Evolutionary conservation across 2,888 invertebrate species (phyloP).

Genomic region (Cryptus armator): DNA sequence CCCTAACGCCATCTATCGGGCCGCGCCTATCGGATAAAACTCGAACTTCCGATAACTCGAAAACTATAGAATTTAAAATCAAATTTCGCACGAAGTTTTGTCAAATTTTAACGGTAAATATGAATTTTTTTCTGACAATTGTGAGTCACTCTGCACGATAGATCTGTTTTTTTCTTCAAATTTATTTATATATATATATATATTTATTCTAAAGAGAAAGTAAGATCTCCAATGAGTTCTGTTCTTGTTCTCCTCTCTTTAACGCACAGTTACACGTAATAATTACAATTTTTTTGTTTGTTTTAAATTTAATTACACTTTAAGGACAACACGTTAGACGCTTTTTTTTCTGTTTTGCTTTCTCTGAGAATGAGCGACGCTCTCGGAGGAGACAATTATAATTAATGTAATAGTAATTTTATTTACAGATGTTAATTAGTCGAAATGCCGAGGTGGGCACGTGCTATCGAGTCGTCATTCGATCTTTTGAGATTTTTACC

Average conservation of each 20-base stretch:
- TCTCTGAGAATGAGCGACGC: constrained; percentile 17
- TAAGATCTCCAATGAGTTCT: constrained; percentile 46
- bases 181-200: constrained; percentile 35
- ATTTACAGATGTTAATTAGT: constrained; percentile 63
- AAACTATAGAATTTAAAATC: background rate
- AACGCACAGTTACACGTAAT: constrained; percentile 67
- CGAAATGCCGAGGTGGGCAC: constrained; percentile 36
- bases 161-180: constrained; percentile 34
- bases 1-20: background rate
- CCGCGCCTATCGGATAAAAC: background rate
- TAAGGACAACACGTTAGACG: constrained; percentile 61
- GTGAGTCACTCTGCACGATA: constrained; percentile 14
- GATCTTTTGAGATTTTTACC: constrained; percentile 9
- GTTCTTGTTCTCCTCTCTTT: constrained; percentile 28
- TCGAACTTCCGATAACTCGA: background rate
- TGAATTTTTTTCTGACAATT: background rate
- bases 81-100: no score
- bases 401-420: constrained; percentile 46
- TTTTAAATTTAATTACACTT: constrained; percentile 57
- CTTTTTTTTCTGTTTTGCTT: constrained; percentile 32
- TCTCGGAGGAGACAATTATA: constrained; percentile 51
- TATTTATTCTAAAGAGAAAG: constrained; percentile 30
- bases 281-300: constrained; percentile 64
- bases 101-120: background rate
- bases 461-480: constrained; percentile 12